Percentiles rank a stretch among this genome's conserved stretches.
Evolutionary conservation across 2,888 invertebrate genomes (phyloP).

Genomic region (Tetragonula carbonaria): DNA sequence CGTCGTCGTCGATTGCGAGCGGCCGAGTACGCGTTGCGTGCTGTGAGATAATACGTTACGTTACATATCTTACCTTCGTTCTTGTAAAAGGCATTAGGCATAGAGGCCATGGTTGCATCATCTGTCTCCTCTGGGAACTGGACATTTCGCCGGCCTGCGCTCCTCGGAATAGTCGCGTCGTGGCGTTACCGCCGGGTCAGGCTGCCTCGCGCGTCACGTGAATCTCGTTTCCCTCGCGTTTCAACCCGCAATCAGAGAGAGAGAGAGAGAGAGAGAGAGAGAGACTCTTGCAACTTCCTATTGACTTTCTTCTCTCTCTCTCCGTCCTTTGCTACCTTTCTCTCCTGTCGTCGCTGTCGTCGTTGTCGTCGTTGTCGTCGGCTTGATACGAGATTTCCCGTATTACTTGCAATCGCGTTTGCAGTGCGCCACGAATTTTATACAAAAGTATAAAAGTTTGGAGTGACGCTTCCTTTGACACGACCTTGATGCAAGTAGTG

Average conservation of each 20-base stretch:
- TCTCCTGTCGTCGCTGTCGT: neutral
- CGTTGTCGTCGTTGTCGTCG: no score
- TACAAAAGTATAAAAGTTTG: no score
- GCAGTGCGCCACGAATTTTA: neutral
- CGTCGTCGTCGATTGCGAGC: conserved; percentile 25
- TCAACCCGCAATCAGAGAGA: neutral
- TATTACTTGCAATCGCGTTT: neutral
- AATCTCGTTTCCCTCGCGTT: neutral
- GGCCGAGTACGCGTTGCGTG: conserved; percentile 26
- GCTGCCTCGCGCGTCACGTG: neutral
- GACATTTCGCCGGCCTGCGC: conserved; percentile 66
- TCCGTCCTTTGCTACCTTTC: conserved; percentile 1
- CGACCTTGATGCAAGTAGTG: conserved; percentile 11
- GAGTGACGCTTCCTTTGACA: neutral
- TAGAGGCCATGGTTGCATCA: conserved; percentile 83
- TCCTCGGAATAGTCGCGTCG: neutral
- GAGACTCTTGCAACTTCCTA: neutral
- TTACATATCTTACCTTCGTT: conserved; percentile 76
- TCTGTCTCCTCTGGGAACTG: conserved; percentile 76
- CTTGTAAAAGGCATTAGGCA: conserved; percentile 78
- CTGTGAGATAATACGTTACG: conserved; percentile 15
- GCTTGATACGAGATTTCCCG: no score
- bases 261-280: no score
- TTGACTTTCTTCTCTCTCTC: conserved; percentile 16
- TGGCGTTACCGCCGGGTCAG: neutral